Evolutionary conservation across 2,113 vertebrate species (phyloP).

Genomic region (Mastomys coucha): DNA sequence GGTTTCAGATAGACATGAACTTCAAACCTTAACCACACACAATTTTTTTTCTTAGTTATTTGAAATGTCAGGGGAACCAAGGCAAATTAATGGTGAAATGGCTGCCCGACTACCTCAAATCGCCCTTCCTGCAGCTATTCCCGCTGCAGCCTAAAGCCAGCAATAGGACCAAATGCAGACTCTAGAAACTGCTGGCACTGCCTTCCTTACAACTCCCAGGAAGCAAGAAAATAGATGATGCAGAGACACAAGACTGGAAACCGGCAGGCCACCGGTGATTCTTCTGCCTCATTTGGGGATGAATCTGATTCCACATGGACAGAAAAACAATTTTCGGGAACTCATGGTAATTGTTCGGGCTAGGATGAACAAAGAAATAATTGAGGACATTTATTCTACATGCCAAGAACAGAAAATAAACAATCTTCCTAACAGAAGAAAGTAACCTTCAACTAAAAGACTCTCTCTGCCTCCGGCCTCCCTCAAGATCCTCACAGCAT

Average conservation of each 20-base stretch:
- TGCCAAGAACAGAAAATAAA: constrained; percentile 24
- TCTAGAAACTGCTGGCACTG: not conserved
- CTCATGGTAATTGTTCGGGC: constrained; percentile 21
- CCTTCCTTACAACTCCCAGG: not conserved
- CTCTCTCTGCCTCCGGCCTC: not conserved
- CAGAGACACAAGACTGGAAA: not conserved
- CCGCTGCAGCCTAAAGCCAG: not conserved
- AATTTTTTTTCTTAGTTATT: not conserved
- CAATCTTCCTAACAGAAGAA: not conserved
- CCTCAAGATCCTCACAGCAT: constrained; percentile 2
- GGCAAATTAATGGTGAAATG: not conserved
- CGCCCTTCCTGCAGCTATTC: not conserved
- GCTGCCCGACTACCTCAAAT: not conserved
- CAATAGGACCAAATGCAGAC: not conserved
- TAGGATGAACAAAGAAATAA: constrained; percentile 46
- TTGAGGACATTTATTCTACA: constrained; percentile 6
- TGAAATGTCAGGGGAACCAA: not conserved
- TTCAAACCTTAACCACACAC: not conserved
- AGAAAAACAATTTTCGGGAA: not conserved
- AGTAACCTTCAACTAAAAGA: not conserved
- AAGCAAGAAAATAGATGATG: not conserved
- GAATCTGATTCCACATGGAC: not conserved
- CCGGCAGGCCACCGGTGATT: not conserved
- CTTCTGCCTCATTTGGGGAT: not conserved
- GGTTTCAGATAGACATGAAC: not conserved